Conservation (phyloP, 1,140 invertebrate species). For the Mamestra configurata region DNA sequence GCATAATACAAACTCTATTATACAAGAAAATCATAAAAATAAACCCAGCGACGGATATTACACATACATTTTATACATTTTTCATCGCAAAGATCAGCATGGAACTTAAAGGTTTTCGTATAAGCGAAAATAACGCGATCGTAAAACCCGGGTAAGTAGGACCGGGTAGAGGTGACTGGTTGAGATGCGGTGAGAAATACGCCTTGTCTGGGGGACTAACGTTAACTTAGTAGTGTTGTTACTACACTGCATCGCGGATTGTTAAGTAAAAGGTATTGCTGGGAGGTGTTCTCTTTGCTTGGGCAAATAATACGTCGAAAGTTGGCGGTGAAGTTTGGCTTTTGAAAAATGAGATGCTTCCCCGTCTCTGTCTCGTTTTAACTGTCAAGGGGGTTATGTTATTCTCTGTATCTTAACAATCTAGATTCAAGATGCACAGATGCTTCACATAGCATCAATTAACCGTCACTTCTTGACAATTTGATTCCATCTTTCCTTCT, state of each 20-base stretch:
- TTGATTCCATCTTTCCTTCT: too few species aligned
- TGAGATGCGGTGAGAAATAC: constrained; percentile 30
- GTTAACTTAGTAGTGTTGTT: constrained; percentile 8
- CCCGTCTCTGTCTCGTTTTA: too few species aligned
- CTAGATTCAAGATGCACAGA: too few species aligned
- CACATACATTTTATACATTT: constrained; percentile 41
- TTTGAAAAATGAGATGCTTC: neutral
- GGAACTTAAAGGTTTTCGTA: constrained; percentile 41
- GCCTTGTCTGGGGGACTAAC: constrained; percentile 1
- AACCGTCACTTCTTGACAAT: too few species aligned
- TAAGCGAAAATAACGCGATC: constrained; percentile 25
- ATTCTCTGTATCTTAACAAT: too few species aligned
- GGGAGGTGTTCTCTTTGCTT: neutral
- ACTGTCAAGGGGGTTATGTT: too few species aligned
- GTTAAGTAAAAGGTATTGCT: constrained; percentile 38
- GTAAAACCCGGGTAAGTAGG: constrained; percentile 1
- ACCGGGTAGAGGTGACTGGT: neutral
- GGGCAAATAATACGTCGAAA: neutral
- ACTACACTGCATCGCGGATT: constrained; percentile 20
- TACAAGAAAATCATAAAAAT: constrained; percentile 41
- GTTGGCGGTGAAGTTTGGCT: neutral
- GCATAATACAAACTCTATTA: constrained; percentile 20
- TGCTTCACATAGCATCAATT: too few species aligned
- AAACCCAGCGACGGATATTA: constrained; percentile 30
- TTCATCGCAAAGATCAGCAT: constrained; percentile 31